Base-by-base conservation (phyloP, 2,797 vertebrate species). In the Muraenolepis orangiensis region DNA sequence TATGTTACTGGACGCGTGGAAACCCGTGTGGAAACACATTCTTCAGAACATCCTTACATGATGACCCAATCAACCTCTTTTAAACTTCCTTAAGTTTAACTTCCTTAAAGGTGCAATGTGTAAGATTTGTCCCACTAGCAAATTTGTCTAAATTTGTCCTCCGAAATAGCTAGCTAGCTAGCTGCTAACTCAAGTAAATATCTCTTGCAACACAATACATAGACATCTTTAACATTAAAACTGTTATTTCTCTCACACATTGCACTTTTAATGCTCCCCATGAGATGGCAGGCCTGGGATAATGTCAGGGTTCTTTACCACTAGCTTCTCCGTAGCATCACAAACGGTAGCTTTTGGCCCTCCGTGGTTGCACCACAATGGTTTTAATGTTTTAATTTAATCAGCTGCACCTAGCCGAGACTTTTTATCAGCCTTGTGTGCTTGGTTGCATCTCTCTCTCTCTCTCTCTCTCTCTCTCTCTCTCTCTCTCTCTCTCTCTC, bases 321-420 rank as follows among this genome's bases (percentile, higher is more conserved):
- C 72, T 78, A 66, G 77, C 76, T 51, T 79, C 74, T 82, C 78
- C 18, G 23, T 66, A 80, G 74, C 82, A 84, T 86, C 83, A 79
- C 74, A 76, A 70, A 77, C 74, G 0, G 61, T 72, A 80, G 85
- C 83, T 80, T 85, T 80, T 81, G 84, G 79, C 84, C 79, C 82
- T 75, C 80, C 81, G 80, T 79, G 78, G 78, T 85, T 82, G 87
- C 87, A 87, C 90, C 79, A 81, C 85, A 84, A 77, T 46, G 79
- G 66, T 79, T 77, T 79, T 86, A 89, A 87, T 81, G 84, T 75
- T 82, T 85, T 88, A n/a, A n/a, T n/a, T n/a, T n/a, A n/a, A 86
- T 91, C 85, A 85, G 84, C 76, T 84, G 85, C 86, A 83, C 81
- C 87, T 87, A 83, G 85, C 85, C 84, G 85, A 76, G 86, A 85